Base-by-base conservation (phyloP, 1,140 invertebrate species). In the Papilio glaucus region DNA sequence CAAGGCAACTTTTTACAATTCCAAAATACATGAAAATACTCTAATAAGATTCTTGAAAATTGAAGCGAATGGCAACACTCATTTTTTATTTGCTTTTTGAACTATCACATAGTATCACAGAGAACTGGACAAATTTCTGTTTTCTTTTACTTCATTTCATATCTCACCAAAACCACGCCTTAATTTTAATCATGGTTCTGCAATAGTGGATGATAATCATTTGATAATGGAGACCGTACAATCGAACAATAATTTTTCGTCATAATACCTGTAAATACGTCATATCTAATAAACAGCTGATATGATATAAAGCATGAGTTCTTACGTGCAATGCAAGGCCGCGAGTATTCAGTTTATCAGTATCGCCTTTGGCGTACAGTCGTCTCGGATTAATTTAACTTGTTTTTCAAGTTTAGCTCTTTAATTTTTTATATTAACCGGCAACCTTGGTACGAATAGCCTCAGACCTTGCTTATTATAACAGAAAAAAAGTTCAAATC, bases 191-290 rank as follows among this genome's bases (percentile, higher is more conserved):
- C 42, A 49, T 68, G 65, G 15, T 49, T 68, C 13, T 49, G 49
- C 41, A 49, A 49, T 49, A 68, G 65, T 49, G 7, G 26, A 29
- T 68, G n/a, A 68, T 68, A 45, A 49, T 33, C 15, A 68, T 33
- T n/a, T 68, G 41, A 68, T 68, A 68, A 68, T 68, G 49, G 61
- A 24, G 61, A 29, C 37, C n/a, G 26, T 41, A 61, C 65, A 72
- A 42, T 33, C 38, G 10, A 21, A 49, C 21, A 5, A 49, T 24
- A 63, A 65, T 67, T 80, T 87, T 82, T 85, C 79, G 77, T 86
- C 79, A 85, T 74, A 82, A 73, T 79, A 79, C 76, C 65, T 74
- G 33, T 18, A 71, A 78, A 78, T 84, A 84, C 81, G 83, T 86
- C 85, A 85, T 77, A 26, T 60, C 67, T 72, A 72, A 73, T 42